Base-by-base conservation (phyloP, 2,888 invertebrate species). In the Onchidella celtica region DNA sequence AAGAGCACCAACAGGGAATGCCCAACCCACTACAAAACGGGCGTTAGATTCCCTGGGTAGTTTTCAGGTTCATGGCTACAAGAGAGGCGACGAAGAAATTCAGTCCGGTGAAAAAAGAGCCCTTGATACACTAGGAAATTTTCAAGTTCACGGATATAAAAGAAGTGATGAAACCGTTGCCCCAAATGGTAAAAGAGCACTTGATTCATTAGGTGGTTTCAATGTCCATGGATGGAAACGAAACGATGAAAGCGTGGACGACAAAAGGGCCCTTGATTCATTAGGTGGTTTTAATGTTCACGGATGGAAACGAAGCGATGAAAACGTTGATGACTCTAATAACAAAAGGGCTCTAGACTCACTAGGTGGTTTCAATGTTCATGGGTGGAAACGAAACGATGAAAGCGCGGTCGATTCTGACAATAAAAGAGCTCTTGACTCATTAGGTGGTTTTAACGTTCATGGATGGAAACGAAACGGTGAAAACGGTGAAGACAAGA, bases 141-240 rank as follows among this genome's bases (percentile, higher is more conserved):
- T 68, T 40, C 61, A 74, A 38, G 80, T 74, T 74, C 80, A 80
- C n/a, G 73, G 72, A 0, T 72, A 47, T 72, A 79, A 79, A 34
- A 36, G 69, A 38, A 55, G 40, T 24, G 38, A 36, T 38, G 78
- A 61, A 27, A n/a, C n/a, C n/a, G n/a, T n/a, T n/a, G 47, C 47
- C 6, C 47, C 6, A 47, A 27, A 40, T 3, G 29, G 57, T 36
- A 80, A 80, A 29, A 32, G 80, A 34, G 34, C 38, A 17, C n/a
- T 80, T 38, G 81, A 81, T 61, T 81, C 81, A 2, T 24, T 81
- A 17, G 81, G 81, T 38, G 81, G 69, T 3, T 81, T 81, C 38
- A 24, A 81, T 4, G 75, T 81, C 32, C 81, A 81, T 61, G 75
- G 81, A 3, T 75, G 74, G 81, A 81, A 81, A 40, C 66, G 81